These are phyloP conservation scores for Pogonocherus hispidulus DNA, from an alignment of 2,888 invertebrate species.

Conservation along the genomic window DNA sequence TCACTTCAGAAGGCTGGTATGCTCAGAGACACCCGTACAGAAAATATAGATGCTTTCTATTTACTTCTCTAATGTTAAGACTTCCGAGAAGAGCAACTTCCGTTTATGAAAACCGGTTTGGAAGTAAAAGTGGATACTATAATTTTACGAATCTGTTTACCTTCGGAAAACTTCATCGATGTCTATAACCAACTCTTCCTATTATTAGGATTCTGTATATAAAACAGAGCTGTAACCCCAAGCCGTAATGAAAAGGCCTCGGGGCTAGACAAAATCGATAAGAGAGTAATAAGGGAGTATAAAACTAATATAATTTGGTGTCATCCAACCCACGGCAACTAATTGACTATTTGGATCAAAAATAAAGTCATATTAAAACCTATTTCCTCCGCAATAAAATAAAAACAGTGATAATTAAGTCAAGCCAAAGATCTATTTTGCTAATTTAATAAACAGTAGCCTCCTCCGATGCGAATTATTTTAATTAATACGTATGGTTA, in stretches of 20 bases:
- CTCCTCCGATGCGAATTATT: slow-evolving; percentile 7
- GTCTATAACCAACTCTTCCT: not conserved
- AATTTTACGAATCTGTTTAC: not conserved
- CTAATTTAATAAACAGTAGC: slow-evolving; percentile 12
- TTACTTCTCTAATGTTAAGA: too few relatives aligned
- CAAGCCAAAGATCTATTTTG: not conserved
- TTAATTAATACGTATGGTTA: slow-evolving; percentile 8
- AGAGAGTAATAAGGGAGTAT: slow-evolving; percentile 23
- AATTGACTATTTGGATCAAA: slow-evolving; percentile 19
- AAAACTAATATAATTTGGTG: slow-evolving; percentile 32
- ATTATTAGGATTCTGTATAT: slow-evolving; percentile 2
- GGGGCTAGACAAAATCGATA: slow-evolving; percentile 22
- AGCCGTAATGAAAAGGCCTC: slow-evolving; percentile 20
- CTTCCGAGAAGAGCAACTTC: too few relatives aligned
- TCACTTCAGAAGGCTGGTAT: too few relatives aligned
- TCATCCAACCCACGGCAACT: slow-evolving; percentile 12
- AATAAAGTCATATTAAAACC: slow-evolving; percentile 24
- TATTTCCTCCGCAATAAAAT: slow-evolving; percentile 19
- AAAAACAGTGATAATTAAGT: slow-evolving; percentile 20
- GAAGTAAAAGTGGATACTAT: not conserved
- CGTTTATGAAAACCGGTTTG: too few relatives aligned
- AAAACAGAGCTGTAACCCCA: slow-evolving; percentile 10
- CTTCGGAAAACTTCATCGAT: not conserved
- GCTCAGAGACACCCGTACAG: too few relatives aligned
- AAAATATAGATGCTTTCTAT: too few relatives aligned